phyloP scores from a whole-genome alignment of 1,140 invertebrate species.

The Zaprionus gabonicus region DNA sequence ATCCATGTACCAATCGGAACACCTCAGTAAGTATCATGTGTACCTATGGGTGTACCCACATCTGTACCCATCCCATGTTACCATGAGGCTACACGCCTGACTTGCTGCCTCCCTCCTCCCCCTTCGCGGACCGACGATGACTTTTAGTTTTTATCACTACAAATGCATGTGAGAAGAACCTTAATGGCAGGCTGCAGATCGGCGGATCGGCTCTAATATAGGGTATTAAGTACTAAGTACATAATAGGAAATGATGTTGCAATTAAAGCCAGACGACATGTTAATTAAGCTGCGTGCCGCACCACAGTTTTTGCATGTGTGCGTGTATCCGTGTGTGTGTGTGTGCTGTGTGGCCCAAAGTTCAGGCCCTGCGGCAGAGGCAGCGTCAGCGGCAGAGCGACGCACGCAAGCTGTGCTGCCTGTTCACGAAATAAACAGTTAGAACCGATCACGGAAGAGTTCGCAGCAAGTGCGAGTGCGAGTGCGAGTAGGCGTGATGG shows the following conservation, averaged over 20 bases:
- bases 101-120: background rate
- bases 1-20: background rate
- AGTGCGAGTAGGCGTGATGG: background rate
- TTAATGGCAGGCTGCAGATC: constrained; percentile 8
- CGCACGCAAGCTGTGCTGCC: constrained; percentile 28
- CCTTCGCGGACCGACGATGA: constrained; percentile 11
- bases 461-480: background rate
- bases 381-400: background rate
- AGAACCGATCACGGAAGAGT: constrained; percentile 41
- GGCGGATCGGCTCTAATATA: constrained; percentile 19
- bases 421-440: constrained; percentile 29
- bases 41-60: background rate
- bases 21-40: background rate
- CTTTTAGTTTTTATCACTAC: constrained; percentile 13
- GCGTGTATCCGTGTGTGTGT: background rate
- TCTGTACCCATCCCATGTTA: background rate
- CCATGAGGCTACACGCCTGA: constrained; percentile 16
- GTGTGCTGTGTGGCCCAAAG: constrained; percentile 17
- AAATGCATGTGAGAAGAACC: constrained; percentile 19
- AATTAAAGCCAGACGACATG: constrained; percentile 41
- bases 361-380: constrained; percentile 5
- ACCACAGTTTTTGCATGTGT: background rate
- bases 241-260: constrained; percentile 23
- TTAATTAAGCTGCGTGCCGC: constrained; percentile 28
- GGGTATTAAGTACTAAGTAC: constrained; percentile 26